Base-by-base conservation (phyloP, 2,797 vertebrate genomes). In the Podarcis siculus region DNA sequence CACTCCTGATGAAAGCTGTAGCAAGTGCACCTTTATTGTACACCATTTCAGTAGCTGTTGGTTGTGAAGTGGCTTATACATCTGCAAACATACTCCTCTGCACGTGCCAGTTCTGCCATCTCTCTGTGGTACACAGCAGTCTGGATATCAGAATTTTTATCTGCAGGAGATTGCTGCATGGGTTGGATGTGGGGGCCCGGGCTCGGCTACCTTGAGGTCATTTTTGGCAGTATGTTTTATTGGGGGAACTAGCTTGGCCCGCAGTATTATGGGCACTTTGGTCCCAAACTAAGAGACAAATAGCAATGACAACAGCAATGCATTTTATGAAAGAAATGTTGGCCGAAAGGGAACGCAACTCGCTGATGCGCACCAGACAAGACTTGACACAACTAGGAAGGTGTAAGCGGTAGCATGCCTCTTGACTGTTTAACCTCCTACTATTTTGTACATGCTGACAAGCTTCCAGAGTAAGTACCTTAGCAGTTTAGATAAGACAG, bases 401-500 rank as follows among this genome's bases (percentile, higher is more conserved):
- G 23, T 81, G 21, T 73, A 85, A 87, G 25, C 58, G 9, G 42
- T 39, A 80, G 45, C 7, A 72, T 61, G 79, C 64, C 66, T 88
- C 64, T 75, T 86, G 23, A 55, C 39, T 72, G 66, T 79, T 79
- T 79, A 85, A 66, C 69, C 69, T 76, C 58, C n/a, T 66, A 75
- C 61, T 76, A 83, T 85, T 76, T 75, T 66, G 32, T 67, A 86
- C 58, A 42, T 76, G 42, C 58, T 89, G 88, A 66, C 79, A 89
- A 89, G 72, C n/a, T 73, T 69, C 27, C 66, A 58, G 42, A 86
- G n/a, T 66, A 85, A 89, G 71, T 81, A 69, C 42, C 61, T 89
- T 81, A 89, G 32, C 71, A 85, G 88, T 69, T 89, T 39, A 85
- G 58, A 66, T 89, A 89, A 80, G 77, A 21, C 61, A 45, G 42